These are phyloP conservation scores for Melopsittacus undulatus DNA, from an alignment of 2,797 vertebrate species.

Conservation along the genomic window DNA sequence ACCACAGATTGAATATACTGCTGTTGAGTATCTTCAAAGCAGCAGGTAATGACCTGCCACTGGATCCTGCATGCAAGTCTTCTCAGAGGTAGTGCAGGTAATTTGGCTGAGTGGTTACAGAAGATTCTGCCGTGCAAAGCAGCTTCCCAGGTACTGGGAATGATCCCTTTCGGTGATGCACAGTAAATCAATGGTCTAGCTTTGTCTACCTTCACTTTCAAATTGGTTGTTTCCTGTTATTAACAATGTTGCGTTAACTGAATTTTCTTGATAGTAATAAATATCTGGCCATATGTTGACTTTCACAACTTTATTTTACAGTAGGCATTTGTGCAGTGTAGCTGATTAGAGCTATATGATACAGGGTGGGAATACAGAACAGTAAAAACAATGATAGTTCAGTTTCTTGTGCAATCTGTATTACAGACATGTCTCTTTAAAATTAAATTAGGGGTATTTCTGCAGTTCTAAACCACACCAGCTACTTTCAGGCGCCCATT, in stretches of 20 bases:
- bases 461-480: not conserved
- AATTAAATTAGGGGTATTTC: not conserved
- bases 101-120: not conserved
- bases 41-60: not conserved
- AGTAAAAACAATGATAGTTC: not conserved
- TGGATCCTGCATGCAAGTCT: not conserved
- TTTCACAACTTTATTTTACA: not conserved
- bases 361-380: not conserved
- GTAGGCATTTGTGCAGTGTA: not conserved
- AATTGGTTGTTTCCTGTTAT: not conserved
- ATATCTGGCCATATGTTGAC: not conserved
- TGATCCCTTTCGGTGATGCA: accelerated
- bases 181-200: not conserved
- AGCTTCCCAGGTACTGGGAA: not conserved
- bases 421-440: not conserved
- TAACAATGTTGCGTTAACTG: not conserved
- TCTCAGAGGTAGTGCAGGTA: not conserved
- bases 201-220: not conserved
- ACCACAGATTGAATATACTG: not conserved
- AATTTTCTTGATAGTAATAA: slow-evolving; percentile 6
- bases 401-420: not conserved
- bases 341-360: not conserved
- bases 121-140: not conserved
- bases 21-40: not conserved
- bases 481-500: not conserved